These are phyloP conservation scores for Ypsolopha sequella DNA, from an alignment of 2,888 invertebrate species.

Conservation along the genomic window DNA sequence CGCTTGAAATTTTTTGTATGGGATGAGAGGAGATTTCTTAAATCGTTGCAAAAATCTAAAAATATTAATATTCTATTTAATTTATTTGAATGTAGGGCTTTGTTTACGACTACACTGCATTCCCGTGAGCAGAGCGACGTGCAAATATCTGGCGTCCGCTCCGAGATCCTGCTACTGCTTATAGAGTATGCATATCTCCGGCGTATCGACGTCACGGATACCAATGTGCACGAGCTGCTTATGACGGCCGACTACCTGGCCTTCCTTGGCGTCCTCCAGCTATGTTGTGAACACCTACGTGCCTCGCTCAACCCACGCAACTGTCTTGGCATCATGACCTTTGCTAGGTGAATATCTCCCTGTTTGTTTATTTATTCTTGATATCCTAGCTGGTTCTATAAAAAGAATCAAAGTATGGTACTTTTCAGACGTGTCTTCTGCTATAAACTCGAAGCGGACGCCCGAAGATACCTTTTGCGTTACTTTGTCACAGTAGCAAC, in stretches of 20 bases:
- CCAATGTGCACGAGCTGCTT: slow-evolving; percentile 85
- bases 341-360: slow-evolving; percentile 74
- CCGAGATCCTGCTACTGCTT: slow-evolving; percentile 81
- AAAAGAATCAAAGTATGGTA: background rate
- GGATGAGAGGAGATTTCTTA: too few relatives aligned
- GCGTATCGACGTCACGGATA: slow-evolving; percentile 78
- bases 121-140: slow-evolving; percentile 78
- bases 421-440: slow-evolving; percentile 76
- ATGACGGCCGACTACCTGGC: slow-evolving; percentile 91
- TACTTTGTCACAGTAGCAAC: slow-evolving; percentile 82
- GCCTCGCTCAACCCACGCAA: slow-evolving; percentile 79
- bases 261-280: slow-evolving; percentile 83
- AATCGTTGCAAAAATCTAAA: too few relatives aligned
- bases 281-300: slow-evolving; percentile 84
- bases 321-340: slow-evolving; percentile 87
- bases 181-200: slow-evolving; percentile 90
- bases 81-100: slow-evolving; percentile 63
- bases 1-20: too few relatives aligned
- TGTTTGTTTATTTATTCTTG: background rate
- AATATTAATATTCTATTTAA: too few relatives aligned
- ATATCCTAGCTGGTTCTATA: background rate
- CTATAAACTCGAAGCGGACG: slow-evolving; percentile 75
- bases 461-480: slow-evolving; percentile 79
- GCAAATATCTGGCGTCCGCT: slow-evolving; percentile 81
- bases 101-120: slow-evolving; percentile 86